These are phyloP conservation scores for Muraenolepis orangiensis DNA, from an alignment of 2,797 vertebrate genomes.

Conservation along the genomic window DNA sequence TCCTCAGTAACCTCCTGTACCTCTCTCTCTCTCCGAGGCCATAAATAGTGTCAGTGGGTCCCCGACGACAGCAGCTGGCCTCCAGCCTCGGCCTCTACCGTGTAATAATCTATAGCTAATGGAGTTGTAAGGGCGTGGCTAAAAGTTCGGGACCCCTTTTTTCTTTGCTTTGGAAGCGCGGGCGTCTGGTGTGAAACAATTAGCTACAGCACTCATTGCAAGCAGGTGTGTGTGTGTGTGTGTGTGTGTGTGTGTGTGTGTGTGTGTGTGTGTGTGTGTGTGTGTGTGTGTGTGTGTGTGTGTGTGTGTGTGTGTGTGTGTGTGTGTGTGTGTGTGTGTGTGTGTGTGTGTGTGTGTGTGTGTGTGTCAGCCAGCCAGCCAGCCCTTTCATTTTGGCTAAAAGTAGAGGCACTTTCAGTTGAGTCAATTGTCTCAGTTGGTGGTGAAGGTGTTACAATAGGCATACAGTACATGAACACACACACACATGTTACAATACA, in stretches of 20 bases:
- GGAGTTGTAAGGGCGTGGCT: slow-evolving; percentile 8
- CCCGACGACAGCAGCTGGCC: slow-evolving; percentile 19
- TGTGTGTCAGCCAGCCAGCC: too few species aligned
- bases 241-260: too few species aligned
- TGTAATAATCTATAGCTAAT: slow-evolving; percentile 29
- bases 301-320: too few species aligned
- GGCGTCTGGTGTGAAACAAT: slow-evolving; percentile 27
- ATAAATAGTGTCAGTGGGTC: slow-evolving; percentile 41
- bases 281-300: too few species aligned
- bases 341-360: too few species aligned
- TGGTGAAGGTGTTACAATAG: background rate
- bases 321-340: too few species aligned
- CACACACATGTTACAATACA: too few species aligned
- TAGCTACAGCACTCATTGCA: slow-evolving; percentile 30
- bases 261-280: too few species aligned
- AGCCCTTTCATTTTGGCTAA: background rate
- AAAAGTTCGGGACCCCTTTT: slow-evolving; percentile 13
- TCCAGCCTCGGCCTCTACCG: background rate
- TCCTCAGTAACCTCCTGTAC: slow-evolving; percentile 32
- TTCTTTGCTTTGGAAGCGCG: slow-evolving; percentile 13
- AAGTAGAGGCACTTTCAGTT: background rate
- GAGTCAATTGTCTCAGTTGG: background rate
- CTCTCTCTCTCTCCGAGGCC: slow-evolving; percentile 29
- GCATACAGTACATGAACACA: too few species aligned
- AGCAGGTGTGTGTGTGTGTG: too few species aligned